Evolutionary conservation across 37 sponge, comb jelly and placozoan genomes (phyloP), one percentile per base, ranked within the genome.

Genomic region (Bolinopsis microptera): DNA sequence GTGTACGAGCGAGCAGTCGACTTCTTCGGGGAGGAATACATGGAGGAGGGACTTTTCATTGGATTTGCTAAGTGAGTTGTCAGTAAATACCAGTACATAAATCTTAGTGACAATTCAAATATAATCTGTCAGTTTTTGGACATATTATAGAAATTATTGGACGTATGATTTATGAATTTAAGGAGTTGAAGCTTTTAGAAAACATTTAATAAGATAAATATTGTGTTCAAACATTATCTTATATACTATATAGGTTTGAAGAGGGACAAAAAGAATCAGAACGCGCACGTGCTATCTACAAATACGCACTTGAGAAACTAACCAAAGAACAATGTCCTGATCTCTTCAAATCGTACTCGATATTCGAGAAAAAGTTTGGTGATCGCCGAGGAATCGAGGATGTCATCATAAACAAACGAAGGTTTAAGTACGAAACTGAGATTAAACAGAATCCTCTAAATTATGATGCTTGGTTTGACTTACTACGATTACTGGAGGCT

Each of bases 401-500:
- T 94, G 97, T 98, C 5, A 94, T 98, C 32, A 93, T 96, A 25
- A 98, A 94, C 94, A 98, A 98, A 61, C 94, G 99, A 32, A 94
- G 96, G 0, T 86, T 86, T 48, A 86, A 86, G 35, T 86, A 86
- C 90, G 90, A 86, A 38, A 86, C 90, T 83, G 97, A 98, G 41
- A 94, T 98, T n/a, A 96, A 97, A 75, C 94, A 94, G 5, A 97
- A 98, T 68, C 97, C 99, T 8, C 94, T 83, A 70, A 96, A 98
- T 39, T 98, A 98, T 93, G 99, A 98, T 93, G 95, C 96, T n/a
- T 98, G 99, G 99, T 98, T 98, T 75, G 97, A 98, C 82, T 95
- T 95, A 68, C 96, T 98, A 27, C 95, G 99, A 26, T 92, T 98
- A 33, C 83, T 97, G 95, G 99, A 98, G 93, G 93, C 93, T 38